A percentile compares a stretch with the other conserved stretches of the same genome.
Conservation (phyloP, 2,113 vertebrate genomes). For the Notothenia rossii region DNA sequence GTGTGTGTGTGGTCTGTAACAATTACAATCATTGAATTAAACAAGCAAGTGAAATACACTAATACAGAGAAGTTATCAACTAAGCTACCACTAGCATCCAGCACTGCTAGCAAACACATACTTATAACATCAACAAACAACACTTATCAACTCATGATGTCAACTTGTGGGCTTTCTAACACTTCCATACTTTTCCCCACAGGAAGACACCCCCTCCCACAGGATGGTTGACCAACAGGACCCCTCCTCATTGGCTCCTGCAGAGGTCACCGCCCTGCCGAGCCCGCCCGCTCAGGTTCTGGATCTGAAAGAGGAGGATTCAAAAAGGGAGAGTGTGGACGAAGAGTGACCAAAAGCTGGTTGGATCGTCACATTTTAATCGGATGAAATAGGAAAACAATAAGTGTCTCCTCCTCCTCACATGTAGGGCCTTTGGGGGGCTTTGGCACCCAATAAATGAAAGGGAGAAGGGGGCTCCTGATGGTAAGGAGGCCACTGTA, state of each 20-base stretch:
- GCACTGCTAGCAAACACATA: no score
- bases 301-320: conserved; percentile 79
- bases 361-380: conserved; percentile 47
- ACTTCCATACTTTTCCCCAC: background rate
- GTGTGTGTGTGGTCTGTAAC: no score
- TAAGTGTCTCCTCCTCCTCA: conserved; percentile 49
- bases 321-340: conserved; percentile 84
- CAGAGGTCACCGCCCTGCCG: conserved; percentile 72
- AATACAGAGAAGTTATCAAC: no score
- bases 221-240: conserved; percentile 80
- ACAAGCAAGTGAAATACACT: no score
- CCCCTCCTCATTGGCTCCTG: conserved; percentile 62
- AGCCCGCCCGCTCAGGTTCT: conserved; percentile 77
- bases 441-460: conserved; percentile 49
- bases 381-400: conserved; percentile 60
- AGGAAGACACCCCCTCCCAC: conserved; percentile 84
- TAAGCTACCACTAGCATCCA: no score
- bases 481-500: conserved; percentile 81
- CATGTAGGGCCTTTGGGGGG: conserved; percentile 43
- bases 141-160: no score
- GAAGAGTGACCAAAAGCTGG: conserved; percentile 80
- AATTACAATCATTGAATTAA: no score
- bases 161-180: no score
- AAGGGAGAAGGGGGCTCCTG: conserved; percentile 70
- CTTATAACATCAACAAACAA: no score